Percentiles rank a stretch among this genome's conserved stretches.
phyloP scores from a whole-genome alignment of 2,797 vertebrate species.

The Phataginus tetradactyla region DNA sequence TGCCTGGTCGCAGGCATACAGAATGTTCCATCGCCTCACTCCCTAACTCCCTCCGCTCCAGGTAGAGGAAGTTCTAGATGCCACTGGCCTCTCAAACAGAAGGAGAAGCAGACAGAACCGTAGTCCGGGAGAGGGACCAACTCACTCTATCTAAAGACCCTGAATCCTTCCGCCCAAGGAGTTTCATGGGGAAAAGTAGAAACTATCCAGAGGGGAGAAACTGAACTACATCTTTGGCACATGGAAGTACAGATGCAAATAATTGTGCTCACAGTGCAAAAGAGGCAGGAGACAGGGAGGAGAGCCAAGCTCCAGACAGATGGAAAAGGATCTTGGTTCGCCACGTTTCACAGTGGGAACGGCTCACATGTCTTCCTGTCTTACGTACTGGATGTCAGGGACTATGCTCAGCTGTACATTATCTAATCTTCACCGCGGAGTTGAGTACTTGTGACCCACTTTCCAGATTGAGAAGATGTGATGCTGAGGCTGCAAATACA shows the following conservation, averaged over 20 bases:
- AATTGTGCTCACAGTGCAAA: background rate
- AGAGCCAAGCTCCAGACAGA: background rate
- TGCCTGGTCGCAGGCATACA: background rate
- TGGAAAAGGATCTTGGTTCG: background rate
- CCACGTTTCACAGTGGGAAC: background rate
- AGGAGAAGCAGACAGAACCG: background rate
- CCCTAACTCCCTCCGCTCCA: rapidly evolving
- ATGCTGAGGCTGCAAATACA: background rate
- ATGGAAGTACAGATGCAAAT: background rate
- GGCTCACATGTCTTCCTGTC: background rate
- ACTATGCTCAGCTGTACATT: background rate
- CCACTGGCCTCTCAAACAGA: background rate
- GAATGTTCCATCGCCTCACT: background rate
- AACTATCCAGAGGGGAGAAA: background rate
- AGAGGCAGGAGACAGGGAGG: background rate
- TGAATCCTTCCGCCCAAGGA: background rate
- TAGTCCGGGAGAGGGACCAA: background rate
- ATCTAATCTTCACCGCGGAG: background rate
- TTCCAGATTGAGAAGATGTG: background rate
- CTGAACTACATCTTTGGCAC: background rate
- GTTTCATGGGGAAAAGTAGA: background rate
- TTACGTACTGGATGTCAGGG: too few relatives aligned
- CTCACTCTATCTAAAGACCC: background rate
- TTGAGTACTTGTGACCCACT: background rate
- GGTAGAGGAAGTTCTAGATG: background rate